Base-by-base conservation (phyloP, 2,888 invertebrate species). In the Lasioglossum vierecki region DNA sequence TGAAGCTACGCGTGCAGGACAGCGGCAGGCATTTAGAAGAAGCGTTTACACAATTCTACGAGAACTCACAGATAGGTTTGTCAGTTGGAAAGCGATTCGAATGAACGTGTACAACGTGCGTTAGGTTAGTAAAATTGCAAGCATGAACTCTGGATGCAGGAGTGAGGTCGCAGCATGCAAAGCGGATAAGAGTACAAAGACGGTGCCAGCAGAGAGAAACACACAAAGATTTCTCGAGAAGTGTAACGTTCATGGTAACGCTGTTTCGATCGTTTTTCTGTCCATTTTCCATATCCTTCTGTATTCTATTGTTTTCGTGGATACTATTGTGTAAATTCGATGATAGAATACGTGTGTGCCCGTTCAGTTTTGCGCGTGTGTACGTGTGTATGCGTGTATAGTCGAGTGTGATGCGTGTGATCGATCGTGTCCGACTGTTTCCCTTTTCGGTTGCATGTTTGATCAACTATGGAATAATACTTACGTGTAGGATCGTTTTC, bases 401-500 rank as follows among this genome's bases (percentile, higher is more conserved):
- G 26, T 60, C 15, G 26, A 13, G 60, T 26, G 30, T n/a, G 30
- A 26, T 35, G 60, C 26, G 63, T 73, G 35, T 46, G n/a, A 15
- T 68, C 39, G 74, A 82, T 72, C 39, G 82, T 83, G n/a, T 79
- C 76, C 63, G 41, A 41, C 39, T 66, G 74, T 83, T 82, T 81
- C 83, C 82, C 72, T 79, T 46, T 70, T 41, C 13, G 41, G 70
- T 39, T 73, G 74, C 68, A 22, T 63, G 68, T 68, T 77, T 82
- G 79, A 87, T 77, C 77, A 87, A 86, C 81, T 85, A 22, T 80
- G 89, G 57, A 78, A 94, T 95, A 95, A 94, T 95, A 95, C 95
- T 96, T 95, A 96, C 96, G 95, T 93, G 95, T 94, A 91, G 95
- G 94, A 94, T 95, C 95, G 93, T 95, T 95, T 93, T 95, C 96